Base-by-base conservation (phyloP, 1,140 invertebrate species). In the Hylyphantes graminicola region DNA sequence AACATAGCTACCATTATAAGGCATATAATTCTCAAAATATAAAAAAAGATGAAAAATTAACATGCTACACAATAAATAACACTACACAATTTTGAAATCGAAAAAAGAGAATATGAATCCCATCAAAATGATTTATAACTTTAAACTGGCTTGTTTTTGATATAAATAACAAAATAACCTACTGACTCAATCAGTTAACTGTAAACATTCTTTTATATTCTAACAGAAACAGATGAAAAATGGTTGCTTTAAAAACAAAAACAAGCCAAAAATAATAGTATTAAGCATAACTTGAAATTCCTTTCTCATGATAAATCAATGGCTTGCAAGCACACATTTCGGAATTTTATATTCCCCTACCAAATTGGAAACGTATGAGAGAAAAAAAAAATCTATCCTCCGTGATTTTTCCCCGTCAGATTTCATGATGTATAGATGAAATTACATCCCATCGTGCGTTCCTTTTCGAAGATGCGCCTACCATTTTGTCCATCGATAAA, bases 401-500 rank as follows among this genome's bases (percentile, higher is more conserved):
- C 54, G 61, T 65, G 63, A 65, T 78, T 78, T 78, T 64, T 67
- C 51, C 63, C 63, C 76, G 76, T 78, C 76, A 53, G 57, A 76
- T 76, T 63, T 76, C 76, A 21, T 67, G 76, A 78, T 78, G 76
- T 78, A 78, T 78, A 67, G 63, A 78, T 78, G 76, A 67, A 78
- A 78, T 78, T 78, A 78, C 76, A 78, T n/a, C 76, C 57, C 74
- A 53, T 53, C 74, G 55, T 15, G 74, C 74, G 50, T 63, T 35
- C 9, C 15, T 70, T 35, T 11, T 59, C 19, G 54, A 77, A 64
- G 75, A 77, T 77, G 75, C 76, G 11, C 50, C 75, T 64, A 50
- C 35, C 53, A 57, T 63, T 57, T 63, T 21, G 13, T 50, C 15
- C 63, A 59, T 59, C 68, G 77, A 80, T 67, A 80, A 80, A 70